Evolutionary conservation across 2,888 invertebrate species (phyloP).

Genomic region (Pedicia rivosa): DNA sequence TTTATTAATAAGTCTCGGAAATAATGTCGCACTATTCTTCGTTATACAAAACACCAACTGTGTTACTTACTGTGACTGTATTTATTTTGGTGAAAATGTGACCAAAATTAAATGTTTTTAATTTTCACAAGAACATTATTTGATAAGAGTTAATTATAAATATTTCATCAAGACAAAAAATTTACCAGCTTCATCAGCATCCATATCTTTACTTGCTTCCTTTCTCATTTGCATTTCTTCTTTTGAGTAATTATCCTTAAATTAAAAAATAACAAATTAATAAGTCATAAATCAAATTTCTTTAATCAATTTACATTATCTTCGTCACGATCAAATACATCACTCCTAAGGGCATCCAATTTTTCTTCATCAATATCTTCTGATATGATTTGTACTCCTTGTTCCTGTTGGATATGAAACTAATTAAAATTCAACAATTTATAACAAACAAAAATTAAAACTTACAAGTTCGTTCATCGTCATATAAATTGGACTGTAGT

Average conservation of each 20-base stretch:
- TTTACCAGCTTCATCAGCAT: constrained; percentile 78
- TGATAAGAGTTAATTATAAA: no score
- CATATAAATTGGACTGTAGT: constrained; percentile 69
- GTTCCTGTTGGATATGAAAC: constrained; percentile 16
- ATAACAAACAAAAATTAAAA: background rate
- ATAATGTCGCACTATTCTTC: no score
- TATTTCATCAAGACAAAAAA: no score
- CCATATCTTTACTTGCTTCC: constrained; percentile 73
- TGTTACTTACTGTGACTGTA: no score
- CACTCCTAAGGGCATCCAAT: constrained; percentile 48
- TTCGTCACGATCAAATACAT: constrained; percentile 2
- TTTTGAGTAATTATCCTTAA: constrained; percentile 20
- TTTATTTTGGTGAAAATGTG: no score
- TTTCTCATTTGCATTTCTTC: constrained; percentile 52
- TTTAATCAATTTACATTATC: no score
- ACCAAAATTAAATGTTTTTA: no score
- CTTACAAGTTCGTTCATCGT: constrained; percentile 42
- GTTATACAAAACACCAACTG: no score
- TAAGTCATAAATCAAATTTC: no score
- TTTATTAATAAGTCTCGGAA: no score
- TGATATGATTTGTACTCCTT: constrained; percentile 58
- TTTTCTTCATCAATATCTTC: constrained; percentile 61
- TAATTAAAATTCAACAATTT: background rate
- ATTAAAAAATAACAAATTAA: no score
- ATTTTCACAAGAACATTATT: no score